Evolutionary conservation across 2,888 invertebrate genomes (phyloP).

Genomic region (Caradrina clavipalpis): DNA sequence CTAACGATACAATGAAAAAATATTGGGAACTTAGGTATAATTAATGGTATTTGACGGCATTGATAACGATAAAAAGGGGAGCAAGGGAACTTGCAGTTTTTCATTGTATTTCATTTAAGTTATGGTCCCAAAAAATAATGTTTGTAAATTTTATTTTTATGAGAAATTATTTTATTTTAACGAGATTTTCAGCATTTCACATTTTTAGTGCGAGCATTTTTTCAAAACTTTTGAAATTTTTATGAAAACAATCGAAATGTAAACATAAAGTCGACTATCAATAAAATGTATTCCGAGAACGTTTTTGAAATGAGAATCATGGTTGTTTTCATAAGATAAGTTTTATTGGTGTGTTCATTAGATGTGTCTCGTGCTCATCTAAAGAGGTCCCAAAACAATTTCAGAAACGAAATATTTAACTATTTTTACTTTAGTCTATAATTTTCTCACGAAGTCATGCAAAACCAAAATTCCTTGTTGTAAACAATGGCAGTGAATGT

Average conservation of each 20-base stretch:
- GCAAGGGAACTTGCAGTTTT: background rate
- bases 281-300: background rate
- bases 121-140: too few species aligned
- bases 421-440: background rate
- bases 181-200: too few species aligned
- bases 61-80: background rate
- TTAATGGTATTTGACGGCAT: constrained; percentile 35
- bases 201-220: background rate
- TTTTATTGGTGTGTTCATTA: background rate
- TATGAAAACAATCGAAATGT: background rate
- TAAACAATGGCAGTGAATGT: constrained; percentile 85
- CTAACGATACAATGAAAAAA: constrained; percentile 40
- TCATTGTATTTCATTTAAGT: background rate
- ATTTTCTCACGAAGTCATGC: constrained; percentile 75
- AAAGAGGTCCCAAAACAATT: background rate
- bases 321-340: constrained; percentile 9
- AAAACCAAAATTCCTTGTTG: constrained; percentile 63
- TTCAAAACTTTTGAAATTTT: background rate
- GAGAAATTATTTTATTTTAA: too few species aligned
- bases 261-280: background rate
- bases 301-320: background rate
- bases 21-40: constrained; percentile 29
- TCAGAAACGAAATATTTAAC: background rate
- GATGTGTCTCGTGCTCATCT: background rate
- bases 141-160: background rate